Evolutionary conservation across 1,140 invertebrate genomes (phyloP).

Genomic region (Pinna nobilis): DNA sequence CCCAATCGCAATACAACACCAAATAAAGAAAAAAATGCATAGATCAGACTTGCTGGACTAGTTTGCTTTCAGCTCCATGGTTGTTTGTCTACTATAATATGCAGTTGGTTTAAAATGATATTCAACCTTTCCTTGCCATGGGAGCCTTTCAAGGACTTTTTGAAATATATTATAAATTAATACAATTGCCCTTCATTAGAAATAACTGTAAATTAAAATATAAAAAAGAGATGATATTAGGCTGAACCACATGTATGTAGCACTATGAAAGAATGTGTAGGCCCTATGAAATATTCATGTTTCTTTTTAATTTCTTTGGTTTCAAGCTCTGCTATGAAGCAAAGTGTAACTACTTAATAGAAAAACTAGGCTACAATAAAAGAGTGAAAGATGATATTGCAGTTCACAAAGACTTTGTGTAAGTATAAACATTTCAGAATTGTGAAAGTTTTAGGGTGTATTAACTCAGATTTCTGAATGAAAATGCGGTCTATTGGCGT

Average conservation of each 20-base stretch:
- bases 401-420: conserved; percentile 61
- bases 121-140: too few species aligned
- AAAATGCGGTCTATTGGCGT: background rate
- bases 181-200: background rate
- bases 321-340: conserved; percentile 81
- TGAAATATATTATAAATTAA: too few species aligned
- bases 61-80: too few species aligned
- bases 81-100: too few species aligned
- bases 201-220: background rate
- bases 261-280: background rate
- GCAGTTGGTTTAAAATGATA: too few species aligned
- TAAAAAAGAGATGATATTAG: background rate
- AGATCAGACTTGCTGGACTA: too few species aligned
- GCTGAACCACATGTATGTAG: background rate
- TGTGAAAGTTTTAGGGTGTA: background rate
- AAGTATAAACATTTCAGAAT: conserved; percentile 5
- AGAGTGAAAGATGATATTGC: conserved; percentile 46
- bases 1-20: too few species aligned
- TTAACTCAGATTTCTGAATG: background rate
- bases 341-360: conserved; percentile 80
- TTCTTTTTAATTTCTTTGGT: conserved; percentile 55
- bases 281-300: background rate
- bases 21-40: too few species aligned
- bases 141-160: too few species aligned
- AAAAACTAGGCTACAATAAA: conserved; percentile 78